A percentile compares a stretch with the other conserved stretches of the same genome.
Conservation (phyloP, 2,113 vertebrate genomes). For the Podarcis raffonei region DNA sequence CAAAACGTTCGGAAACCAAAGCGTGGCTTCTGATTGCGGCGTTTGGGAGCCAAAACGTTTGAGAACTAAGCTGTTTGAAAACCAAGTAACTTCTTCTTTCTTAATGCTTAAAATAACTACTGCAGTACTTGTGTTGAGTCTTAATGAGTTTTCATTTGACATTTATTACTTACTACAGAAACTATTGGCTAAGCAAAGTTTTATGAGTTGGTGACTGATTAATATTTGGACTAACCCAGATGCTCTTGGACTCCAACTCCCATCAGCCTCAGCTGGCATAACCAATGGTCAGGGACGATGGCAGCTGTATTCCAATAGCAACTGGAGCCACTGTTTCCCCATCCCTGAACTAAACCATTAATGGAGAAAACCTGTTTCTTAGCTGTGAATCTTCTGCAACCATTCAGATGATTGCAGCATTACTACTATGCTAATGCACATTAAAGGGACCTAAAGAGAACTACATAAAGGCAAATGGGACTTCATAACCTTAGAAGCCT, state of each 20-base stretch:
- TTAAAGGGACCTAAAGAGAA: neutral
- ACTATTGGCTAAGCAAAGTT: neutral
- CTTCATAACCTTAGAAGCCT: neutral
- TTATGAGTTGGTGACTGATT: neutral
- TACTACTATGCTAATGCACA: slow-evolving; percentile 29
- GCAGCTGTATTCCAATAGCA: no score
- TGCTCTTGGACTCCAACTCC: no score
- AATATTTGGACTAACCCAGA: neutral
- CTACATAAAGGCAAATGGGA: neutral
- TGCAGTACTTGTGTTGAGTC: neutral
- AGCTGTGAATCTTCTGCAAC: slow-evolving; percentile 34
- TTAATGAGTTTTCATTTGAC: neutral
- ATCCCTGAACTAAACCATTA: slow-evolving; percentile 14
- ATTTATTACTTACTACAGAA: neutral
- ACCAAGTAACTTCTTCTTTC: no score
- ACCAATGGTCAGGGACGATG: no score
- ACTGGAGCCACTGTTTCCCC: no score
- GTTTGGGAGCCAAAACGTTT: no score
- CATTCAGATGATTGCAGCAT: slow-evolving; percentile 38
- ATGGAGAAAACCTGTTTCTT: slow-evolving; percentile 44
- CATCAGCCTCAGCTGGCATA: no score
- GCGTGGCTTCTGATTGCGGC: no score
- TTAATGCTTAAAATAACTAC: neutral
- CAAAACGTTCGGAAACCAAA: no score
- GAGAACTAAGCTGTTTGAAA: no score